Evolutionary conservation across 2,113 vertebrate species (phyloP).

Genomic region (Epinephelus cyanopodus): DNA sequence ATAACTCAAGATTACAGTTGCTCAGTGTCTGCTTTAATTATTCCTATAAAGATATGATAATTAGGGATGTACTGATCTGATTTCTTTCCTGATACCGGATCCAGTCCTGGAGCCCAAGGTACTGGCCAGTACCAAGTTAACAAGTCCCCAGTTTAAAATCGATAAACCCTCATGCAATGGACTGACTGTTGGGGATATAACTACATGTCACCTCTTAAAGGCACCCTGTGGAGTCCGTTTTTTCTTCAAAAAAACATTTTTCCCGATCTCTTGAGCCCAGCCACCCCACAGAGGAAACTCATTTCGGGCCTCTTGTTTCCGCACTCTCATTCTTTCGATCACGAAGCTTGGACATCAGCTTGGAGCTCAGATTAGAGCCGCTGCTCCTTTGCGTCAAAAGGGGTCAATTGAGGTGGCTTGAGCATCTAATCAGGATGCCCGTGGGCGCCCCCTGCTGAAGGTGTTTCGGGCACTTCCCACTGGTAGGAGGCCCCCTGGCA

Average conservation of each 20-base stretch:
- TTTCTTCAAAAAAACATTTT: background rate
- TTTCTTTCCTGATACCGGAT: background rate
- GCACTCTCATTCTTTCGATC: too few relatives aligned
- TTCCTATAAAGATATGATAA: background rate
- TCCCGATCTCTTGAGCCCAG: too few relatives aligned
- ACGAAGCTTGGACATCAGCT: too few relatives aligned
- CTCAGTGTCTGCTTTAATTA: background rate
- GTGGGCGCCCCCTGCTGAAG: too few relatives aligned
- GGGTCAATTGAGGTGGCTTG: too few relatives aligned
- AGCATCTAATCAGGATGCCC: too few relatives aligned
- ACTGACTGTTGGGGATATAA: background rate
- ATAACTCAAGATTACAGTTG: background rate
- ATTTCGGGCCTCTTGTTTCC: too few relatives aligned
- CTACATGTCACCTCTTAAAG: background rate
- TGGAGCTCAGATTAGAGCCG: too few relatives aligned
- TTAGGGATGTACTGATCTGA: background rate
- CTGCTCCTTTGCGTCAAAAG: too few relatives aligned
- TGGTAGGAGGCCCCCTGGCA: too few relatives aligned
- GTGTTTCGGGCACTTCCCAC: too few relatives aligned
- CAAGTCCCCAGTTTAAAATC: background rate
- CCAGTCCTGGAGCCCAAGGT: background rate
- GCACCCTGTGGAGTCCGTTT: background rate
- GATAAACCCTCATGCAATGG: background rate
- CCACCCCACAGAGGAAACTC: too few relatives aligned
- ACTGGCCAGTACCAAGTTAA: background rate